These are phyloP conservation scores for Okamejei kenojei DNA, from an alignment of 2,797 vertebrate genomes.

Conservation along the genomic window DNA sequence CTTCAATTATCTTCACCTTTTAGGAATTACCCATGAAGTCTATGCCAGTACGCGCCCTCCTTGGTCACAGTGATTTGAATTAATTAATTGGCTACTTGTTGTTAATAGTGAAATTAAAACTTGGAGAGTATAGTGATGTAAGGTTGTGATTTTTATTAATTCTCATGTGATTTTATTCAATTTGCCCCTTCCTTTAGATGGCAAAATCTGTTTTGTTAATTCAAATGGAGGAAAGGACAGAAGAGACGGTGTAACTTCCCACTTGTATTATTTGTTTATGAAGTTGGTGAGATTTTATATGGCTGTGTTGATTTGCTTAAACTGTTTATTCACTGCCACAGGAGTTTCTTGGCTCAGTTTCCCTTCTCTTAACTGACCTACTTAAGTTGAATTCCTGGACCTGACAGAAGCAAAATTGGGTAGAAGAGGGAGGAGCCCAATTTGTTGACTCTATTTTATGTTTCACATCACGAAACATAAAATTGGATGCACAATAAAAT, in stretches of 20 bases:
- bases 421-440: neutral
- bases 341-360: neutral
- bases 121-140: neutral
- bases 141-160: neutral
- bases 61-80: neutral
- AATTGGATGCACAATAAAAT: too few species aligned
- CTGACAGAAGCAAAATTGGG: neutral
- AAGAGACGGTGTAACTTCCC: neutral
- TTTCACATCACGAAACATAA: too few species aligned
- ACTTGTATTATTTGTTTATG: neutral
- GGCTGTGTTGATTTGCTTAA: neutral
- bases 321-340: neutral
- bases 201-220: neutral
- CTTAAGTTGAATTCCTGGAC: neutral
- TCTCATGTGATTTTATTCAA: neutral
- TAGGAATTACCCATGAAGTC: neutral
- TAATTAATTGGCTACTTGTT: neutral
- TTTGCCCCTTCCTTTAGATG: neutral
- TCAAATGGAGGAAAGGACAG: neutral
- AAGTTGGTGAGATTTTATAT: neutral
- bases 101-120: neutral
- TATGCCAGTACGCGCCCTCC: neutral
- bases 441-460: too few species aligned
- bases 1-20: neutral
- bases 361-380: neutral